phyloP scores from a whole-genome alignment of 2,113 vertebrate genomes.

The Calyptomena viridis region DNA sequence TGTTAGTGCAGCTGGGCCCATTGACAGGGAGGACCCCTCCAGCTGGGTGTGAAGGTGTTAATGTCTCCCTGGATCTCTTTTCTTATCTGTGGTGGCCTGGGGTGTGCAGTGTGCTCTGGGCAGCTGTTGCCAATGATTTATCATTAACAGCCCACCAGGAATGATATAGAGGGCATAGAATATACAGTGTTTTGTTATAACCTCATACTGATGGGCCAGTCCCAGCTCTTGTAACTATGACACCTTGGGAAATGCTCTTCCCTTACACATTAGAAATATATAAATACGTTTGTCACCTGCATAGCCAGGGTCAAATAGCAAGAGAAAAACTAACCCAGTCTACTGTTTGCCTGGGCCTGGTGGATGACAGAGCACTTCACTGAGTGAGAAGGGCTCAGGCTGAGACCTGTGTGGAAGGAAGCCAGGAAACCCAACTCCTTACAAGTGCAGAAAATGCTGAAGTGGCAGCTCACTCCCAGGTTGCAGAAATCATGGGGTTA shows the following conservation, averaged over 20 bases:
- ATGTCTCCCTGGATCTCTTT: too few relatives aligned
- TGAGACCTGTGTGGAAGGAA: neutral
- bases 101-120: too few relatives aligned
- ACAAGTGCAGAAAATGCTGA: neutral
- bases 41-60: too few relatives aligned
- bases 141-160: too few relatives aligned
- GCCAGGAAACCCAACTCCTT: neutral
- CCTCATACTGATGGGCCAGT: too few relatives aligned
- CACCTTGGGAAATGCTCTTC: rapidly evolving
- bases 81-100: too few relatives aligned
- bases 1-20: too few relatives aligned
- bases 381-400: neutral
- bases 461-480: neutral
- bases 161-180: too few relatives aligned
- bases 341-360: neutral
- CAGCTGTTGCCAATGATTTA: too few relatives aligned
- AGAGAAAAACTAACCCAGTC: neutral
- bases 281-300: neutral
- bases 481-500: neutral
- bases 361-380: neutral
- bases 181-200: too few relatives aligned
- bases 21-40: too few relatives aligned
- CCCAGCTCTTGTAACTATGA: too few relatives aligned
- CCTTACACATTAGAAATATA: rapidly evolving
- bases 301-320: neutral